phyloP scores from a whole-genome alignment of 2,113 vertebrate genomes.

The Pogonocichla stellata region DNA sequence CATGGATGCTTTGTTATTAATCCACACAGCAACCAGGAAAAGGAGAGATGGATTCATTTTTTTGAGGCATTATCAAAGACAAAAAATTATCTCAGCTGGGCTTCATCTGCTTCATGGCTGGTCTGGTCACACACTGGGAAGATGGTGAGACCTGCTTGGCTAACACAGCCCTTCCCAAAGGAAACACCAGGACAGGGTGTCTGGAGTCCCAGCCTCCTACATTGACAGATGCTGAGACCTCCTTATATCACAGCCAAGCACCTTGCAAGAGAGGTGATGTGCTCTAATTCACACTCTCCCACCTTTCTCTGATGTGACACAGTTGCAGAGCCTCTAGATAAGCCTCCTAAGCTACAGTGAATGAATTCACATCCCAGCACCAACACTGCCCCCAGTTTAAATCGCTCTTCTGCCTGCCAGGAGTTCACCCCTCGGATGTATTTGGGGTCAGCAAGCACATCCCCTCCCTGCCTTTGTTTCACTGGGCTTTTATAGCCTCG shows the following conservation, averaged over 20 bases:
- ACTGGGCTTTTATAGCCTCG: not conserved
- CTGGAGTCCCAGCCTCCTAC: not conserved
- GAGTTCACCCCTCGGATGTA: not conserved
- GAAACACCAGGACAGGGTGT: not conserved
- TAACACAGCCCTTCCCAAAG: not conserved
- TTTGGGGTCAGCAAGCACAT: not conserved
- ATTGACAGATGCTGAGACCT: not conserved
- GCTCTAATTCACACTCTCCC: not conserved
- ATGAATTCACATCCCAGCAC: not conserved
- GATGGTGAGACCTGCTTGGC: not conserved
- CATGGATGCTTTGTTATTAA: slow-evolving; percentile 15
- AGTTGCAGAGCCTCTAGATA: not conserved
- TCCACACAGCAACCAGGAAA: not conserved
- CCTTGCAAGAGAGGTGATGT: not conserved
- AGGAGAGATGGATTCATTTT: not conserved
- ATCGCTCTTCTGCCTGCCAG: not conserved
- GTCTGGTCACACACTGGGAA: not conserved
- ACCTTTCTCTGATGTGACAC: not conserved
- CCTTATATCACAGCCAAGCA: not conserved
- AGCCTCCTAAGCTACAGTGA: not conserved
- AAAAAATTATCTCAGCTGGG: not conserved
- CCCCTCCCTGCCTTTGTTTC: not conserved
- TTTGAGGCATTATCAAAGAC: not conserved
- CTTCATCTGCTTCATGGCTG: not conserved
- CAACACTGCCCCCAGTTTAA: not conserved